phyloP scores from a whole-genome alignment of 2,113 vertebrate species.

The Elgaria multicarinata region DNA sequence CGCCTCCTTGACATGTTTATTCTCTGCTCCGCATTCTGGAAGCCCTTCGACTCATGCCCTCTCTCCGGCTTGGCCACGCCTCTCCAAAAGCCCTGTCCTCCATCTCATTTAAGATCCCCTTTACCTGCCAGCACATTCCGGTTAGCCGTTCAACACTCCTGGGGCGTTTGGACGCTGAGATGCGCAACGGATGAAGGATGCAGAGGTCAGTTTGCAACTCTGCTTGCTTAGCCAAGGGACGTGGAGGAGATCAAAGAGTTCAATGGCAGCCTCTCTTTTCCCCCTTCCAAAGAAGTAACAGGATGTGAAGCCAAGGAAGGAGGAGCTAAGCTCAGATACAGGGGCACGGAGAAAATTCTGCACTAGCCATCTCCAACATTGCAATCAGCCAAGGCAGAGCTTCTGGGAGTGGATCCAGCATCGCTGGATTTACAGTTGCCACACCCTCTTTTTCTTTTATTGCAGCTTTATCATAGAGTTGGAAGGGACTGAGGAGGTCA shows the following conservation, averaged over 20 bases:
- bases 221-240: neutral
- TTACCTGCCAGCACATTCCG: neutral
- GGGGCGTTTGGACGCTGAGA: neutral
- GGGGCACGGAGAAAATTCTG: neutral
- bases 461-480: too few species aligned
- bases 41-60: neutral
- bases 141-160: neutral
- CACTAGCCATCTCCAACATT: neutral
- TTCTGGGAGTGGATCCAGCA: neutral
- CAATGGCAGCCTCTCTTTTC: neutral
- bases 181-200: too few species aligned
- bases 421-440: neutral
- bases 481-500: too few species aligned
- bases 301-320: neutral
- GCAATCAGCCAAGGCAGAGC: neutral
- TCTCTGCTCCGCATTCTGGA: neutral
- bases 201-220: neutral
- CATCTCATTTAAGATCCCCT: neutral
- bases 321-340: neutral
- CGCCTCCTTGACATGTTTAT: neutral
- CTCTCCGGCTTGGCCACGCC: neutral
- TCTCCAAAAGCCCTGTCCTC: neutral
- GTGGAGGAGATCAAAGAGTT: neutral
- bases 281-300: neutral
- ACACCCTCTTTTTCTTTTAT: neutral